Conservation (phyloP, 2,888 invertebrate species). For the Lysandra coridon region DNA sequence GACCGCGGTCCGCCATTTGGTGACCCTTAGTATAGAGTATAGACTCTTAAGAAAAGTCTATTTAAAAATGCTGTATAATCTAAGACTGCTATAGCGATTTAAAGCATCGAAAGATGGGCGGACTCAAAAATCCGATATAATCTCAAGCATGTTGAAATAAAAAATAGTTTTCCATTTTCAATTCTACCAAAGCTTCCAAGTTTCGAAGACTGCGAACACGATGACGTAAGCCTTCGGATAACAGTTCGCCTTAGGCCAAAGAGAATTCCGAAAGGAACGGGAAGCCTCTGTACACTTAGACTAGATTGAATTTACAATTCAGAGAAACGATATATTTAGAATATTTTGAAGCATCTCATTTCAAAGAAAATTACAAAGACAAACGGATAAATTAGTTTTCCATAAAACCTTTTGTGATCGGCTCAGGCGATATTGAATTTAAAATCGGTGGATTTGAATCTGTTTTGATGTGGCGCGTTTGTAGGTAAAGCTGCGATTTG, state of each 20-base stretch:
- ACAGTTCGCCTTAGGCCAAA: conserved; percentile 10
- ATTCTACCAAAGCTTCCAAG: conserved; percentile 5
- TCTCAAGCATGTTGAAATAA: background rate
- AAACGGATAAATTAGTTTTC: conserved; percentile 16
- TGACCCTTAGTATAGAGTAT: no score
- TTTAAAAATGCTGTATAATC: background rate
- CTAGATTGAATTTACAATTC: conserved; percentile 41
- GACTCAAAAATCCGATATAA: background rate
- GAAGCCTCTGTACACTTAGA: conserved; percentile 37
- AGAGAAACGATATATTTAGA: conserved; percentile 17
- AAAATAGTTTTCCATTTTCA: background rate
- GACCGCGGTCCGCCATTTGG: no score
- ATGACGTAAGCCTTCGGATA: conserved; percentile 24
- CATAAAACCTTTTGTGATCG: conserved; percentile 6
- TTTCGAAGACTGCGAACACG: conserved; percentile 2
- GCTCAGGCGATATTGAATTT: conserved; percentile 15
- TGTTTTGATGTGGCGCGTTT: conserved; percentile 8
- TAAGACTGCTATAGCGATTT: background rate
- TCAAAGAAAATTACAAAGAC: conserved; percentile 20
- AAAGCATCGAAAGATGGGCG: background rate
- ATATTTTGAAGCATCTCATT: conserved; percentile 24
- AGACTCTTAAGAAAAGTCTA: no score
- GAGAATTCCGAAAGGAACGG: conserved; percentile 25
- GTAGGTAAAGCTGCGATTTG: conserved; percentile 34
- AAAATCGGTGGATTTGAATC: background rate